These are phyloP conservation scores for Pseudocheirus occidentalis DNA, from an alignment of 2,797 vertebrate genomes.

Conservation along the genomic window DNA sequence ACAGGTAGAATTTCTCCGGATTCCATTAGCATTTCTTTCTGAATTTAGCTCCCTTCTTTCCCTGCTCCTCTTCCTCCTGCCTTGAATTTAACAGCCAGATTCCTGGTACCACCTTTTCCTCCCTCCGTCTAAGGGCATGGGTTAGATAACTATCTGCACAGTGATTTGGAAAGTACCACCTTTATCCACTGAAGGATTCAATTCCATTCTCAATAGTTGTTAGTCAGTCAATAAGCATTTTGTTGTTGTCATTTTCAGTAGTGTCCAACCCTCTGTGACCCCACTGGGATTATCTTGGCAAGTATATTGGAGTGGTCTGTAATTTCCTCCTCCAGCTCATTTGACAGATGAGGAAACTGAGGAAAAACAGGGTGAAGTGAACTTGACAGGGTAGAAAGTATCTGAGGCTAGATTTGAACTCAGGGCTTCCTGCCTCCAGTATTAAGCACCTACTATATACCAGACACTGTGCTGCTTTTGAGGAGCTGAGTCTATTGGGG, in stretches of 20 bases:
- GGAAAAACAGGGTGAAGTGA: background rate
- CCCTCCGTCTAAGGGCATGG: background rate
- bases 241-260: background rate
- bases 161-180: background rate
- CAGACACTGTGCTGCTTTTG: background rate
- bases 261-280: background rate
- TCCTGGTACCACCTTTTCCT: background rate
- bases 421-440: background rate
- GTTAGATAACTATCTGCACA: background rate
- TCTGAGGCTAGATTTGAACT: background rate
- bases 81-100: background rate
- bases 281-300: background rate
- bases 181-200: background rate
- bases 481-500: background rate
- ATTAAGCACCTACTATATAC: background rate
- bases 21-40: background rate
- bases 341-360: too few relatives aligned
- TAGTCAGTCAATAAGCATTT: background rate
- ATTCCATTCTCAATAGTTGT: background rate
- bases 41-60: background rate
- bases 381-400: background rate
- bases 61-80: background rate
- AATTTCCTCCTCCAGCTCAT: too few relatives aligned
- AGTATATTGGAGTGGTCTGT: background rate
- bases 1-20: background rate